These are phyloP conservation scores for Phoebastria nigripes DNA, from an alignment of 2,797 vertebrate species.

Conservation along the genomic window DNA sequence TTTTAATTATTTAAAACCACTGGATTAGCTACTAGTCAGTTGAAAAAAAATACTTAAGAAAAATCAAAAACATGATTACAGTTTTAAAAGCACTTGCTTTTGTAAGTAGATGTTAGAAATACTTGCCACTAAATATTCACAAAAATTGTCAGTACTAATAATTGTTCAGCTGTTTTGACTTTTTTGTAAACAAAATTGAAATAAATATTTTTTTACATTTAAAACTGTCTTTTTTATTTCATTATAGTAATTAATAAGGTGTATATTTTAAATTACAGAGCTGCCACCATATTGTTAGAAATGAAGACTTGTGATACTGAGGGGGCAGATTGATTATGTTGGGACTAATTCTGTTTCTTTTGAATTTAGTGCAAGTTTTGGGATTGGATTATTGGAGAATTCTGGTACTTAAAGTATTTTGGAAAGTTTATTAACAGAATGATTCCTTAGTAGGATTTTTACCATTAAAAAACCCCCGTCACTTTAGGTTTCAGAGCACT, in stretches of 20 bases:
- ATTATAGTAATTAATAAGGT: neutral
- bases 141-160: neutral
- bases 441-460: neutral
- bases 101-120: neutral
- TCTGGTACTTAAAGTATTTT: neutral
- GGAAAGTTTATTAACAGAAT: neutral
- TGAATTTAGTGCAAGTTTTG: neutral
- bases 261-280: neutral
- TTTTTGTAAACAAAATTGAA: neutral
- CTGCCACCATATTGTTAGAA: neutral
- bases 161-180: neutral
- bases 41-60: neutral
- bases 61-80: neutral
- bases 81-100: neutral
- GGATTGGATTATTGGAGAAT: neutral
- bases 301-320: neutral
- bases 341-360: neutral
- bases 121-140: neutral
- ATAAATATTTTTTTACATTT: conserved; percentile 31
- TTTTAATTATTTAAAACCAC: neutral
- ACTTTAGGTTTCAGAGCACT: neutral
- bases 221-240: neutral
- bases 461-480: neutral
- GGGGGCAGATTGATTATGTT: neutral
- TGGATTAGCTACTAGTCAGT: neutral